A percentile compares a stretch with the other conserved stretches of the same genome.
Conservation (phyloP, 2,797 vertebrate species). For the Spizella passerina region DNA sequence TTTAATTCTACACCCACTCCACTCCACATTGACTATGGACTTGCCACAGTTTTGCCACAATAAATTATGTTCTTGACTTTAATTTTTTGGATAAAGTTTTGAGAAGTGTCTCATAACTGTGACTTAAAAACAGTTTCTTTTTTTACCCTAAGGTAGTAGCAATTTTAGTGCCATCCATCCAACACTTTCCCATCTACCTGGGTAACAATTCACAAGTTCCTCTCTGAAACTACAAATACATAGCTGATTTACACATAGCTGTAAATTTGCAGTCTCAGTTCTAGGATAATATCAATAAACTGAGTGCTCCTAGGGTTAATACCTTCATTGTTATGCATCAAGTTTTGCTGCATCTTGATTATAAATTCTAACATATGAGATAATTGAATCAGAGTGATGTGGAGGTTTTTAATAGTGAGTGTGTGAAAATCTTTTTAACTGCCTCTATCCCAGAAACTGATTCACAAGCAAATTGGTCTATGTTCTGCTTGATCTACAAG, state of each 20-base stretch:
- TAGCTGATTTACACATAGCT: background rate
- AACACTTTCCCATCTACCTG: background rate
- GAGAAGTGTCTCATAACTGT: background rate
- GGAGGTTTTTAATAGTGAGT: background rate
- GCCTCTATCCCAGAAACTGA: background rate
- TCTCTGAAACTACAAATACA: background rate
- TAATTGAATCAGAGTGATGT: background rate
- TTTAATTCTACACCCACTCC: background rate
- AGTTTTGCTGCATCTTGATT: background rate
- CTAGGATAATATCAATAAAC: background rate
- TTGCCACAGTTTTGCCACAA: background rate
- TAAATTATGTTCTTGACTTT: background rate
- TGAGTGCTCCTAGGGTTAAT: background rate
- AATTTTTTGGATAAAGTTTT: background rate
- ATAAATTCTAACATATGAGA: background rate
- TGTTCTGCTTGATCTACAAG: background rate
- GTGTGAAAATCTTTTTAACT: background rate
- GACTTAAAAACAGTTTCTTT: background rate
- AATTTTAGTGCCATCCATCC: background rate
- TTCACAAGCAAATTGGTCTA: background rate
- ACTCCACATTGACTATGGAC: background rate
- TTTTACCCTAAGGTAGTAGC: background rate
- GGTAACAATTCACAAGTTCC: background rate
- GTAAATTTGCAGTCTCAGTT: background rate
- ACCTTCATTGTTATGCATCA: background rate